Evolutionary conservation across 2,888 invertebrate genomes (phyloP), one percentile per base, ranked within the genome.

Genomic region (Cephus runcator): DNA sequence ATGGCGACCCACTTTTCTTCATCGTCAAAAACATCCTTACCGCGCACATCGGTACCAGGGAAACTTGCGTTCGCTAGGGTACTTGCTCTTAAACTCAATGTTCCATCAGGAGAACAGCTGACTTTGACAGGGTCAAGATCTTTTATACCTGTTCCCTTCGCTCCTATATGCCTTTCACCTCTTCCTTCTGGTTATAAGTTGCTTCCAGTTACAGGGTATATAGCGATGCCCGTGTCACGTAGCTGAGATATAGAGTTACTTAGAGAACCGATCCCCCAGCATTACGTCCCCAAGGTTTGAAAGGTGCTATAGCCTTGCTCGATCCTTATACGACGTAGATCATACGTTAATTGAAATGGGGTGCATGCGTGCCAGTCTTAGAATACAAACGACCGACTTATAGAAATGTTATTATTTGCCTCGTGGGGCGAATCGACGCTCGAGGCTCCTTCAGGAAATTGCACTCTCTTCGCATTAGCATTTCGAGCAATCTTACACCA

Each of bases 311-410:
- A 31, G 33, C 33, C 31, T 31, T 12, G 73, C 73, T 77, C 84
- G 84, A 82, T 83, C 83, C 89, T 88, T 87, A 86, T 89, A 87
- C 88, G 88, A 89, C 91, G 90, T 91, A 91, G 90, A 91, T 91
- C 91, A 91, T 91, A 90, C 91, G 91, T 91, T 91, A 91, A 91
- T 91, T 91, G 91, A 91, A 91, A 91, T 91, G 87, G 91, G 90
- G 91, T 87, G 90, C 88, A 87, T 80, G 84, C 80, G 85, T 87
- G 89, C 84, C 84, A 86, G 87, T 87, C 87, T 86, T 88, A 90
- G 91, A 91, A 91, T 91, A 91, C 91, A 91, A 91, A 91, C 90
- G 91, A 91, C 90, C 90, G 87, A 90, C 89, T 91, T 91, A 91
- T 90, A 91, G 90, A 90, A 90, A 90, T 88, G 89, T 90, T 91